Conservation (phyloP, 2,888 invertebrate genomes). For the Sarcophaga carnaria region DNA sequence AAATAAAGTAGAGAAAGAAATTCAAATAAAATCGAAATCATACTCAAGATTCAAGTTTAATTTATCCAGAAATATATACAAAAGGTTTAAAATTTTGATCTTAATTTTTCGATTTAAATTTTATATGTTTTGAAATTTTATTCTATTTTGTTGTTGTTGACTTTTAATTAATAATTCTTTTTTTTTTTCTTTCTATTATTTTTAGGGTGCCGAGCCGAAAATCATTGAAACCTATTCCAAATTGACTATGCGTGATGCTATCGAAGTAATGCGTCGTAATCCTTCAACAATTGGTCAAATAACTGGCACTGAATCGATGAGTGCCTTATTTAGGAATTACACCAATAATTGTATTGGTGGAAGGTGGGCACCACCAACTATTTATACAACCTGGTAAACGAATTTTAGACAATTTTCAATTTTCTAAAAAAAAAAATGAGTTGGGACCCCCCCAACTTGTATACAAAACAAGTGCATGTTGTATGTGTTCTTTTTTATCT, state of each 20-base stretch:
- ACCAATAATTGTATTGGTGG: constrained; percentile 92
- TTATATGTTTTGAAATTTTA: not conserved
- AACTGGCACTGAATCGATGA: constrained; percentile 94
- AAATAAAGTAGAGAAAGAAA: not conserved
- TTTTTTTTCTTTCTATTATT: constrained; percentile 13
- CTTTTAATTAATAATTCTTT: constrained; percentile 7
- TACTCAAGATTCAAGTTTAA: constrained; percentile 6
- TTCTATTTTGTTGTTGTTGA: not conserved
- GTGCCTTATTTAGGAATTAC: constrained; percentile 94
- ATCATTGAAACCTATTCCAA: constrained; percentile 97
- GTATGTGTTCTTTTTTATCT: constrained; percentile 29
- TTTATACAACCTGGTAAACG: constrained; percentile 83
- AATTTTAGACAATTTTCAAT: constrained; percentile 79
- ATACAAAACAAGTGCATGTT: constrained; percentile 52
- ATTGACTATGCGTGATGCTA: constrained; percentile 95
- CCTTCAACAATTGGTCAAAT: constrained; percentile 94
- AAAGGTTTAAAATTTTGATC: constrained; percentile 27
- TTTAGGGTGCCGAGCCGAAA: constrained; percentile 92
- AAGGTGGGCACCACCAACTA: constrained; percentile 86
- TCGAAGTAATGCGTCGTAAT: constrained; percentile 94
- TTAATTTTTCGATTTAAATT: not conserved
- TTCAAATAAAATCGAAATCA: not conserved
- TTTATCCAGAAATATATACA: not conserved
- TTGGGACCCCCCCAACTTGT: constrained; percentile 6
- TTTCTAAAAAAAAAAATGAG: constrained; percentile 11